Base-by-base conservation (phyloP, 2,113 vertebrate genomes). In the Podocnemis expansa region DNA sequence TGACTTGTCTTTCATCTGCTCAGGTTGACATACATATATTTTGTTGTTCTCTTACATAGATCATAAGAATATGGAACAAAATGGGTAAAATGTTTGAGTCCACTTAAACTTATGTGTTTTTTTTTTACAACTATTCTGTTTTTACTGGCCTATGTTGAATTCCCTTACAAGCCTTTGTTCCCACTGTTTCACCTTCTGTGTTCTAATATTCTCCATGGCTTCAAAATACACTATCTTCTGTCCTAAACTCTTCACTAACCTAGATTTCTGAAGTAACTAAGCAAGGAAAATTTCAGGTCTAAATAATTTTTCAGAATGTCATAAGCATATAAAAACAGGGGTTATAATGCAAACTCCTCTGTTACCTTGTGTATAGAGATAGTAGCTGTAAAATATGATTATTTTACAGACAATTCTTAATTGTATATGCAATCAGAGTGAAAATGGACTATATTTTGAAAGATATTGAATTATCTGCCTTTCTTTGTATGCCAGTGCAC, bases 111-210 rank as follows among this genome's bases (percentile, higher is more conserved):
- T n/a, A n/a, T n/a, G n/a, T n/a, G n/a, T n/a, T n/a, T n/a, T n/a
- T n/a, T n/a, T n/a, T n/a, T n/a, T n/a, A n/a, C n/a, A n/a, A n/a
- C n/a, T n/a, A n/a, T 49, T 94, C 31, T 79, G 10, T 87, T 94
- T 93, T 79, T 93, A 80, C 2, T 90, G 7, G 75, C 56, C 87
- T 96, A 70, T 93, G 67, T 88, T 79, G 43, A 3, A 87, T 47
- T 85, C n/a, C 80, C 81, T 93, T 63, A 31, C n/a, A n/a, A n/a
- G n/a, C n/a, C n/a, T n/a, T n/a, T n/a, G n/a, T n/a, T n/a, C n/a
- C n/a, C n/a, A n/a, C n/a, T 60, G 41, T 86, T 96, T 92, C 93
- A 92, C 80, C 82, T 96, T 94, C 87, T 94, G 9, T 80, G 41
- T 94, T 90, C 76, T 94, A 95, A 93, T 93, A 96, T 88, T 92